These are phyloP conservation scores for Drosophila erecta DNA, from an alignment of 1,140 invertebrate genomes.

Conservation along the genomic window DNA sequence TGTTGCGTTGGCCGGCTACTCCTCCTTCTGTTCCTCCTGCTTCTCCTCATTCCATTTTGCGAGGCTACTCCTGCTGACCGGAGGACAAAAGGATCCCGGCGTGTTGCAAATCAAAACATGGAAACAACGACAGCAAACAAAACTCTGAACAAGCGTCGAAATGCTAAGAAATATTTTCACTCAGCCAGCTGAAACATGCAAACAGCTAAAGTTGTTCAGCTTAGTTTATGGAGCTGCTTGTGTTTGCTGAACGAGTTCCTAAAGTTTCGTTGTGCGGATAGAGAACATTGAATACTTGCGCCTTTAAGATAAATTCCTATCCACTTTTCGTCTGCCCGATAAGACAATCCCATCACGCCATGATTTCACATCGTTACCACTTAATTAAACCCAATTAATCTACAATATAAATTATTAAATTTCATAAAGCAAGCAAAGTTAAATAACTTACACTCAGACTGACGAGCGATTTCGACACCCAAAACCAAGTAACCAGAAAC, in stretches of 20 bases:
- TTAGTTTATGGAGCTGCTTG: constrained; percentile 40
- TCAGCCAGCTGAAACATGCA: constrained; percentile 58
- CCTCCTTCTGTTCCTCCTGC: background rate
- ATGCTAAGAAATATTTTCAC: constrained; percentile 71
- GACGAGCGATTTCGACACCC: constrained; percentile 54
- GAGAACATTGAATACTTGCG: background rate
- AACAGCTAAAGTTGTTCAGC: constrained; percentile 54
- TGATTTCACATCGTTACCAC: constrained; percentile 45
- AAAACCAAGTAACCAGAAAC: constrained; percentile 44
- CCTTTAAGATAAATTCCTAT: background rate
- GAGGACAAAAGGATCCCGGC: constrained; percentile 73
- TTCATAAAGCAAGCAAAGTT: constrained; percentile 47
- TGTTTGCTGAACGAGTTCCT: constrained; percentile 7
- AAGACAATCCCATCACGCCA: constrained; percentile 11
- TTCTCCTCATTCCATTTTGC: background rate
- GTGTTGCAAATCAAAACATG: constrained; percentile 80
- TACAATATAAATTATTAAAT: constrained; percentile 62
- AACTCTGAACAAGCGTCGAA: constrained; percentile 76
- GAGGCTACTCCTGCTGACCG: constrained; percentile 35
- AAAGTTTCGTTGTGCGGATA: background rate
- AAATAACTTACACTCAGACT: constrained; percentile 43
- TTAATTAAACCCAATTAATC: constrained; percentile 64
- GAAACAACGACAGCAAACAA: constrained; percentile 77
- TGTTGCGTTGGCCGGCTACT: constrained; percentile 28
- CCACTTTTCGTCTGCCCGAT: background rate